Conservation (phyloP, 2,888 invertebrate genomes). For the Drosophila anceps region DNA sequence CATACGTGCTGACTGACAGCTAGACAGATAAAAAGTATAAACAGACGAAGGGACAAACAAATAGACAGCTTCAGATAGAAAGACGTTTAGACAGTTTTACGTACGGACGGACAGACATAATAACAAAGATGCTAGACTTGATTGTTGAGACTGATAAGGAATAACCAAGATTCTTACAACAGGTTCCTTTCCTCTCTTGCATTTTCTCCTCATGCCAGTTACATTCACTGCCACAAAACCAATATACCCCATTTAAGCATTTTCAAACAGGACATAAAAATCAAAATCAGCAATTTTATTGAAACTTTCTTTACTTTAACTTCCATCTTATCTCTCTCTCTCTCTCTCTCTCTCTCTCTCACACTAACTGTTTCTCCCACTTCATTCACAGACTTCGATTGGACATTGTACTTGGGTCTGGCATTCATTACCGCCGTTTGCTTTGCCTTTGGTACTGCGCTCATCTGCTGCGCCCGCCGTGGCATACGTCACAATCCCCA, state of each 20-base stretch:
- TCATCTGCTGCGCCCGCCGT: constrained; percentile 84
- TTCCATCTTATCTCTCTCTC: background rate
- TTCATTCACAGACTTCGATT: constrained; percentile 82
- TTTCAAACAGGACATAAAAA: constrained; percentile 21
- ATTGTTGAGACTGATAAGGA: fast-evolving
- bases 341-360: no score
- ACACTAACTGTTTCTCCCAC: background rate
- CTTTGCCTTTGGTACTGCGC: constrained; percentile 83
- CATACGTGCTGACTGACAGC: background rate
- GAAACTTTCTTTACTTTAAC: constrained; percentile 13
- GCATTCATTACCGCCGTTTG: constrained; percentile 84
- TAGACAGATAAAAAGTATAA: background rate
- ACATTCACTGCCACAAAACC: background rate
- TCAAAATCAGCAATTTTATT: constrained; percentile 67
- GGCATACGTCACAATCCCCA: constrained; percentile 83
- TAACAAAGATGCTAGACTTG: background rate
- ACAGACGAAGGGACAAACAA: background rate
- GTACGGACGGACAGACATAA: background rate
- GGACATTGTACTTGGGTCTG: constrained; percentile 85
- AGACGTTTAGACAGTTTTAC: background rate
- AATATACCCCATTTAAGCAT: background rate
- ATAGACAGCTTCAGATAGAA: background rate
- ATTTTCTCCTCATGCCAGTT: background rate
- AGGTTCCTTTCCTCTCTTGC: background rate
- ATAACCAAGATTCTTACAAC: background rate